Conservation (phyloP, 2,797 vertebrate species). For the Meriones psammophilus region DNA sequence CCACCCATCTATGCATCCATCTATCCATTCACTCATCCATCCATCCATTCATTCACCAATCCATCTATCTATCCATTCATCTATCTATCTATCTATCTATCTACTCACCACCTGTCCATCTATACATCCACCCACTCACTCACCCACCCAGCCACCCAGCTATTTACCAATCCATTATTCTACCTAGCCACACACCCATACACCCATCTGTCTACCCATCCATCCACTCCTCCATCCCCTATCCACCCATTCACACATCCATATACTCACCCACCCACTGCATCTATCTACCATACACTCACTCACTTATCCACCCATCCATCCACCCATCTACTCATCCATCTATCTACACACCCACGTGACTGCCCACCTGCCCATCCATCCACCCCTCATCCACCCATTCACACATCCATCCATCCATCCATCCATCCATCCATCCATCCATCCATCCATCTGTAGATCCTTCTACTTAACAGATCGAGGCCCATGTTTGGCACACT, state of each 20-base stretch:
- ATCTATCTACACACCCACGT: no score
- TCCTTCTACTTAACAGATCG: neutral
- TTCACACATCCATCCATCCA: neutral
- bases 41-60: neutral
- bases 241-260: neutral
- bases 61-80: neutral
- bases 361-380: accelerated
- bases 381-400: neutral
- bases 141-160: neutral
- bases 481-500: constrained; percentile 65
- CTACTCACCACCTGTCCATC: no score
- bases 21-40: neutral
- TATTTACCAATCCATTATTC: constrained; percentile 36
- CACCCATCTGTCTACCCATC: accelerated
- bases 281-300: neutral
- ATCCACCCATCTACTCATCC: neutral
- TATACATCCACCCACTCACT: neutral
- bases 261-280: neutral
- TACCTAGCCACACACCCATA: neutral
- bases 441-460: constrained; percentile 48
- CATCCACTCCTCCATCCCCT: neutral
- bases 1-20: accelerated
- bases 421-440: no score
- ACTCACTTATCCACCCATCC: neutral
- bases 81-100: neutral